Percentiles rank a stretch among this genome's conserved stretches.
phyloP scores from a whole-genome alignment of 2,797 vertebrate genomes.

The Spinibarbus caldwelli region DNA sequence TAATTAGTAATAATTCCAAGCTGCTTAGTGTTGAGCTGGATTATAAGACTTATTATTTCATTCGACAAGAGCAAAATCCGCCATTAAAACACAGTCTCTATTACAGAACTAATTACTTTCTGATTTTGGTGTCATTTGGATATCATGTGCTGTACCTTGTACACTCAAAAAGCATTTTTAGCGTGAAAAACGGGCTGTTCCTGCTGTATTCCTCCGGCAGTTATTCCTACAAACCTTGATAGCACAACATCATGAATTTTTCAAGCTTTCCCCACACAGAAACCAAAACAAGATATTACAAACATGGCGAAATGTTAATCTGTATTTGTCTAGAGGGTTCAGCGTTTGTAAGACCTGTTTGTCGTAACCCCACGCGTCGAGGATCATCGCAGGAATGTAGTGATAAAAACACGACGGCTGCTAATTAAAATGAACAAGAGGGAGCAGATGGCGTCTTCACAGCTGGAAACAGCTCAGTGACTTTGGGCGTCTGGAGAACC shows the following conservation, averaged over 20 bases:
- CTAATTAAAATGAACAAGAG: constrained; percentile 75
- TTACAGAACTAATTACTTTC: constrained; percentile 25
- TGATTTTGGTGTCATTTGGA: background rate
- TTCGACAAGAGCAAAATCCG: constrained; percentile 2
- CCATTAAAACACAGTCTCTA: constrained; percentile 14
- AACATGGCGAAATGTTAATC: constrained; percentile 50
- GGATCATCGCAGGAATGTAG: constrained; percentile 48
- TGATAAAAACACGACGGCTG: too few relatives aligned
- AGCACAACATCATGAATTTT: constrained; percentile 9
- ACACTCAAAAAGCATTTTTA: background rate
- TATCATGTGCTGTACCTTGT: background rate
- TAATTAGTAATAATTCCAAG: constrained; percentile 30
- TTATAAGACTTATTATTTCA: constrained; percentile 23
- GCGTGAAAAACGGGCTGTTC: background rate
- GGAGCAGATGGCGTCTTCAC: constrained; percentile 78
- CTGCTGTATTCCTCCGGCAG: background rate
- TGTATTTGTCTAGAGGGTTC: constrained; percentile 48
- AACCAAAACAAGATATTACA: constrained; percentile 41
- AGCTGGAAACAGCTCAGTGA: constrained; percentile 70
- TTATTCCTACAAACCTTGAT: constrained; percentile 7
- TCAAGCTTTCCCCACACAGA: constrained; percentile 12
- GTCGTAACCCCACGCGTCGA: constrained; percentile 34
- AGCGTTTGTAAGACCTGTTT: constrained; percentile 47
- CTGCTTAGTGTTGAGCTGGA: constrained; percentile 16
- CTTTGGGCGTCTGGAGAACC: constrained; percentile 66